Evolutionary conservation across 2,113 vertebrate species (phyloP).

Genomic region (Gallinago media): DNA sequence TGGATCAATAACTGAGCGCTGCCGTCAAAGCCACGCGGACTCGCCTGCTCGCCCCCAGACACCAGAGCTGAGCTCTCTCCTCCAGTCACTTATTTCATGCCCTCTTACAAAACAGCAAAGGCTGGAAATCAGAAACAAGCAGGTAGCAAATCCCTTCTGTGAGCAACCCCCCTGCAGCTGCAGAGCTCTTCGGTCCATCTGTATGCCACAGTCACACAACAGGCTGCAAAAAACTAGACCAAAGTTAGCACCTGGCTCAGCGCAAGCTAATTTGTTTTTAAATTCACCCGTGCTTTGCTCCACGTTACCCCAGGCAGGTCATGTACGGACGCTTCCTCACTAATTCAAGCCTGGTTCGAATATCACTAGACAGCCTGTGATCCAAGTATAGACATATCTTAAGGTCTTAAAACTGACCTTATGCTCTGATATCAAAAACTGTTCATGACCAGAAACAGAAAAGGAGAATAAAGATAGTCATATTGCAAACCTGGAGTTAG

Average conservation of each 20-base stretch:
- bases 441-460: background rate
- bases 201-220: background rate
- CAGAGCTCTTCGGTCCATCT: background rate
- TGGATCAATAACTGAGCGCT: background rate
- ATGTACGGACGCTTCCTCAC: background rate
- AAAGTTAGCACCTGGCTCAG: background rate
- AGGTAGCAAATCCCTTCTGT: background rate
- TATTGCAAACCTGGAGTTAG: background rate
- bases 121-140: background rate
- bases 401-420: background rate
- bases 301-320: background rate
- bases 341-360: background rate
- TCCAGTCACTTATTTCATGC: background rate
- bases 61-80: background rate
- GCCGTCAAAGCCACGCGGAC: background rate
- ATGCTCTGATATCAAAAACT: background rate
- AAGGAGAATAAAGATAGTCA: background rate
- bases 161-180: background rate
- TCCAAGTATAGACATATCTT: background rate
- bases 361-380: background rate
- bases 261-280: background rate
- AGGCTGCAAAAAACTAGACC: background rate
- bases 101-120: background rate
- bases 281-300: background rate
- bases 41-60: accelerated